Percentiles rank a stretch among this genome's conserved stretches.
Evolutionary conservation across 2,888 invertebrate species (phyloP).

Genomic region (Branchinecta sandiegonensis): DNA sequence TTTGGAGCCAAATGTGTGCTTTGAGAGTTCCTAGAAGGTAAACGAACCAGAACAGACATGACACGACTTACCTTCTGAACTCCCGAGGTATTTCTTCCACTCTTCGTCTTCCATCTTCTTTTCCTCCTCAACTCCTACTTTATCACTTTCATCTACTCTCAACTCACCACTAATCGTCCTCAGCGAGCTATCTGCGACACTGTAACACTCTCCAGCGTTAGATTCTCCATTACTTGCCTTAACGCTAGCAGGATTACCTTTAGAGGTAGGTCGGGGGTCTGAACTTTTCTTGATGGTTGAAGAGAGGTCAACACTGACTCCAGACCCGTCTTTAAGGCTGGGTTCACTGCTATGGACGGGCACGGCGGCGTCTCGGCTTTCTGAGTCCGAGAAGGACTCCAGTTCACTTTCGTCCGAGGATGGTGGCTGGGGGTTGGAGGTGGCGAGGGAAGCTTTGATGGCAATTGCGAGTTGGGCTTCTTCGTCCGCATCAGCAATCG

Average conservation of each 20-base stretch:
- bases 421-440: not conserved
- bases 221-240: no score
- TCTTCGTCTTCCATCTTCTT: not conserved
- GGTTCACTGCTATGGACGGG: not conserved
- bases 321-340: not conserved
- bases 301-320: not conserved
- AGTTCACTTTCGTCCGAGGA: not conserved
- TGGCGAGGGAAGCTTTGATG: conserved; percentile 2
- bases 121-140: not conserved
- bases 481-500: conserved; percentile 2
- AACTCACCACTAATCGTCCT: no score
- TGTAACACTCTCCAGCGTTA: no score
- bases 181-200: no score
- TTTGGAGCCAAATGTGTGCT: not conserved
- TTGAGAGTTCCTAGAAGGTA: not conserved
- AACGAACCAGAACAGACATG: not conserved
- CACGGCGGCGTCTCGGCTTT: not conserved
- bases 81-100: conserved; percentile 4
- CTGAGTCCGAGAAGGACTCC: not conserved
- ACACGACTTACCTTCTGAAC: conserved; percentile 9
- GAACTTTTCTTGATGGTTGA: no score
- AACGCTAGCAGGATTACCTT: no score
- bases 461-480: not conserved
- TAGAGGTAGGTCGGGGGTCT: no score
- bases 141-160: no score